phyloP scores from a whole-genome alignment of 2,888 invertebrate genomes.

The Drepana falcataria region DNA sequence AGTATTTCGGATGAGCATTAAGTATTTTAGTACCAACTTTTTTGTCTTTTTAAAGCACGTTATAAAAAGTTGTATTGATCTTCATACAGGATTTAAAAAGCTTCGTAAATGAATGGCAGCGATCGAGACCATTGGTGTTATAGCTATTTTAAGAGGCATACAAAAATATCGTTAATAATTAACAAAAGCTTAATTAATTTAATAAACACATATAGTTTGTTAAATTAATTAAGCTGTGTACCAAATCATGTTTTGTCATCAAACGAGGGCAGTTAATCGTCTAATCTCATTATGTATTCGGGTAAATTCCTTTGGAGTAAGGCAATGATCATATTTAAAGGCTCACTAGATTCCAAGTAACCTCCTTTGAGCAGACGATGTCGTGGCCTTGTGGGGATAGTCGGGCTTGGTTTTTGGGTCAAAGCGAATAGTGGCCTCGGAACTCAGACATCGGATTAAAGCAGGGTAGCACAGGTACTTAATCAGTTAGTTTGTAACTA shows the following conservation, averaged over 20 bases:
- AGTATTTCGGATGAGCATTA: too few relatives aligned
- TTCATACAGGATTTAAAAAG: too few relatives aligned
- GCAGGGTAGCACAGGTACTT: neutral
- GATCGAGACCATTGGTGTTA: too few relatives aligned
- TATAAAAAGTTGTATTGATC: too few relatives aligned
- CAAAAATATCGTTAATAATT: too few relatives aligned
- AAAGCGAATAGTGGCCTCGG: constrained; percentile 25
- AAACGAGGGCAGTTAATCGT: constrained; percentile 17
- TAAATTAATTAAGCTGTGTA: too few relatives aligned
- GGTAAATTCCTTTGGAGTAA: constrained; percentile 25
- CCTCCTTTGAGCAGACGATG: constrained; percentile 42
- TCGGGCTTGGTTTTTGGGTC: constrained; percentile 28
- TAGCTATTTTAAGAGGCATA: too few relatives aligned
- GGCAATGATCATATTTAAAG: constrained; percentile 46
- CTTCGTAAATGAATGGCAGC: too few relatives aligned
- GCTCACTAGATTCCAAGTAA: constrained; percentile 46
- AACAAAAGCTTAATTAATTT: too few relatives aligned
- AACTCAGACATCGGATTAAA: neutral
- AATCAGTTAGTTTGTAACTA: neutral
- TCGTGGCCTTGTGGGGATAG: constrained; percentile 34
- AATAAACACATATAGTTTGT: too few relatives aligned
- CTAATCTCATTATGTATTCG: constrained; percentile 35
- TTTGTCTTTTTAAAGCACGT: too few relatives aligned
- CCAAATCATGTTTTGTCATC: constrained; percentile 1
- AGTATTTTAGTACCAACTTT: too few relatives aligned